phyloP scores from a whole-genome alignment of 2,113 vertebrate genomes.

The Xiphophorus couchianus region DNA sequence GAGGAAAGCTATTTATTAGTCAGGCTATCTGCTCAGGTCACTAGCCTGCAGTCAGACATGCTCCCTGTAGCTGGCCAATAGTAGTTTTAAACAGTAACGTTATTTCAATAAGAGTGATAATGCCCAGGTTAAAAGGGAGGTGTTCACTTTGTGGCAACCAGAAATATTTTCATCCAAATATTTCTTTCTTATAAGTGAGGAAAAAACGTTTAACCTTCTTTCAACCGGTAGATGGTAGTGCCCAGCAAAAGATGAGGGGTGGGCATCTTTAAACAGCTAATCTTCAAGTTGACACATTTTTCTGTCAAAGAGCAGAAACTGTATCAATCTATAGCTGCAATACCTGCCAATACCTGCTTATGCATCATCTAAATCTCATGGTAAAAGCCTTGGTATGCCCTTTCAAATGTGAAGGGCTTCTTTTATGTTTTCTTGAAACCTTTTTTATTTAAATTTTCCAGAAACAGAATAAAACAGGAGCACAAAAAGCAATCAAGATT shows the following conservation, averaged over 20 bases:
- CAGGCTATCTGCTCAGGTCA: neutral
- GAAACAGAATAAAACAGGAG: too few relatives aligned
- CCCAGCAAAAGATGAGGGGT: neutral
- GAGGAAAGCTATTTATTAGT: neutral
- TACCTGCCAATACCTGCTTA: too few relatives aligned
- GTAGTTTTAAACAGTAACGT: neutral
- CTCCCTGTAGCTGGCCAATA: too few relatives aligned
- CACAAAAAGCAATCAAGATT: neutral
- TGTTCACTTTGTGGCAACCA: neutral
- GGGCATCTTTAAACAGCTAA: neutral
- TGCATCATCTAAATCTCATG: neutral
- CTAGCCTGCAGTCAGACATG: neutral
- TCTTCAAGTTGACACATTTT: too few relatives aligned
- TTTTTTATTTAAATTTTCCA: neutral
- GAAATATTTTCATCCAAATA: neutral
- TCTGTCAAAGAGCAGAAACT: neutral
- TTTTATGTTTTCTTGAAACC: neutral
- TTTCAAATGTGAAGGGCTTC: neutral
- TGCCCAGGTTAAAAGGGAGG: too few relatives aligned
- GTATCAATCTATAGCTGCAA: neutral
- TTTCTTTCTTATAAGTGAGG: neutral
- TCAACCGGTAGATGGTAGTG: neutral
- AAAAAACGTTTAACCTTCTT: neutral
- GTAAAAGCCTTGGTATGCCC: neutral
- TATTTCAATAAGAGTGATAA: neutral